These are phyloP conservation scores for Ibycter americanus DNA, from an alignment of 2,797 vertebrate genomes.

Conservation along the genomic window DNA sequence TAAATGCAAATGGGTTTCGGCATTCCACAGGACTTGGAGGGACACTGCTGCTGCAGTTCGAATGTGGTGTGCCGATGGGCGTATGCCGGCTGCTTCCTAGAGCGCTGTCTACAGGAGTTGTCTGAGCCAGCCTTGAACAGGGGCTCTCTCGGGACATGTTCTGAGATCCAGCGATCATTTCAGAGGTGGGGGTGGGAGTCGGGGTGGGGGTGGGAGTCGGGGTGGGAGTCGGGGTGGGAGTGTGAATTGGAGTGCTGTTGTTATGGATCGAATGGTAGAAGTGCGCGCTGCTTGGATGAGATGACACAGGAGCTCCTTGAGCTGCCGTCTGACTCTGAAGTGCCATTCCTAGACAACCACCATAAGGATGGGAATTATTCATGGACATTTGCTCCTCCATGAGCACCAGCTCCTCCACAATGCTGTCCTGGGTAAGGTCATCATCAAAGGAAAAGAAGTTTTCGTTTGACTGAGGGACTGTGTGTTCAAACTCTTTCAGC, in stretches of 20 bases:
- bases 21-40: conserved; percentile 97
- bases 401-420: conserved; percentile 97
- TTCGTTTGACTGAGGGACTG: conserved; percentile 87
- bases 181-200: conserved; percentile 90
- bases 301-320: conserved; percentile 76
- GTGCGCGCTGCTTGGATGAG: conserved; percentile 77
- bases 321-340: conserved; percentile 81
- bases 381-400: conserved; percentile 99
- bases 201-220: conserved; percentile 87
- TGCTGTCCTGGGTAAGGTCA: conserved; percentile 98
- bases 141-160: conserved; percentile 90
- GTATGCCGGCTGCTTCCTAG: conserved; percentile 94
- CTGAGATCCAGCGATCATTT: conserved; percentile 86
- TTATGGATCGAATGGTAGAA: conserved; percentile 87
- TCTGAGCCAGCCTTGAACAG: conserved; percentile 87
- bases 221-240: conserved; percentile 86
- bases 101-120: conserved; percentile 92
- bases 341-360: conserved; percentile 82
- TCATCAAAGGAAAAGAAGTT: conserved; percentile 95
- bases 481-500: conserved; percentile 86
- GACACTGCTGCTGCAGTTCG: conserved; percentile 95
- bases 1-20: conserved; percentile 96
- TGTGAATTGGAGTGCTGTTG: conserved; percentile 85
- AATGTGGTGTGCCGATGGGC: conserved; percentile 92
- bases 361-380: conserved; percentile 85